A percentile compares a stretch with the other conserved stretches of the same genome.
Evolutionary conservation across 35 echinoderm and acorn worm genomes (phyloP).

Genomic region (Stichopus chloronotus): DNA sequence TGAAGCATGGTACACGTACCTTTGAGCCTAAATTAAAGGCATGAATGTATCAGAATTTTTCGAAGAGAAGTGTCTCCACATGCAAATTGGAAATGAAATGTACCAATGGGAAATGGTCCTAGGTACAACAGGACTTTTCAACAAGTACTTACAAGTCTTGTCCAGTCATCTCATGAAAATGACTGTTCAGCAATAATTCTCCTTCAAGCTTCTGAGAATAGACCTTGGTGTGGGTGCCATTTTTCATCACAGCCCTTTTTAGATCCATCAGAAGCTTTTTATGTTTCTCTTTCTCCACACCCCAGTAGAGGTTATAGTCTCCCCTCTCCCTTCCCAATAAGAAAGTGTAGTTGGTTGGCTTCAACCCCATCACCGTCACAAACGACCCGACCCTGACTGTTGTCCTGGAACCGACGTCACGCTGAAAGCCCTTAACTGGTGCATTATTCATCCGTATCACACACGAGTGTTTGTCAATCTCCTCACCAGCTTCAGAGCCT

Average conservation of each 20-base stretch:
- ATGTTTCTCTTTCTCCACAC: constrained; percentile 24
- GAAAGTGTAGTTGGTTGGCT: background rate
- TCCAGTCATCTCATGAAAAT: constrained; percentile 40
- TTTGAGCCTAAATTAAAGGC: too few relatives aligned
- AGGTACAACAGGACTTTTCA: too few relatives aligned
- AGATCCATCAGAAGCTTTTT: background rate
- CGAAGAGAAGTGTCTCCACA: too few relatives aligned
- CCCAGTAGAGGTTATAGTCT: constrained; percentile 20
- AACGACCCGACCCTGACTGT: constrained; percentile 66
- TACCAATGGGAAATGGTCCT: too few relatives aligned
- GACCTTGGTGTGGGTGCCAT: constrained; percentile 29
- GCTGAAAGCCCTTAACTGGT: constrained; percentile 75
- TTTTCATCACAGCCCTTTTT: background rate
- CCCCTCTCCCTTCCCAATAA: constrained; percentile 15
- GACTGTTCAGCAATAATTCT: constrained; percentile 15
- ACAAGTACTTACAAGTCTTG: constrained; percentile 22
- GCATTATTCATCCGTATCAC: constrained; percentile 95
- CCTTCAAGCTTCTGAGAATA: background rate
- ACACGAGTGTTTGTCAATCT: constrained; percentile 90
- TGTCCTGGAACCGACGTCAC: constrained; percentile 77
- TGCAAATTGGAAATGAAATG: too few relatives aligned
- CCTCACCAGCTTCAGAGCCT: constrained; percentile 59
- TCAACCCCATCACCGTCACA: constrained; percentile 6
- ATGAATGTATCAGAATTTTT: too few relatives aligned
- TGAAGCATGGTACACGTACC: too few relatives aligned